Percentiles rank a stretch among this genome's conserved stretches.
These are phyloP conservation scores for Ceyx melanurus DNA, from an alignment of 2,113 vertebrate genomes.

Conservation along the genomic window DNA sequence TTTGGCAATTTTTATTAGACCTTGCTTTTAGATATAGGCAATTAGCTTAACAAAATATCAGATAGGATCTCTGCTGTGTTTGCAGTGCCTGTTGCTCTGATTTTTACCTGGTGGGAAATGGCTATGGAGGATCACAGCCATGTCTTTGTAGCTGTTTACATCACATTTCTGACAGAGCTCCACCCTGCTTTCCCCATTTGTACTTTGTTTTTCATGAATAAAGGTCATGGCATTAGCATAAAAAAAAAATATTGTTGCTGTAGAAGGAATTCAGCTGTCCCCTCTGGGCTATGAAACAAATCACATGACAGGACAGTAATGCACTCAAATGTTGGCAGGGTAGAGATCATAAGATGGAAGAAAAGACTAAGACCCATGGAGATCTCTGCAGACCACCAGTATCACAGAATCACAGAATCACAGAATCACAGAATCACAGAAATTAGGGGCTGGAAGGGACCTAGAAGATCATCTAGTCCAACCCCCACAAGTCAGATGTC, in stretches of 20 bases:
- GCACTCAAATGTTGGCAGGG: neutral
- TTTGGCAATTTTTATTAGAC: conserved; percentile 15
- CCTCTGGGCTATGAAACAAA: conserved; percentile 33
- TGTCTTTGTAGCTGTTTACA: conserved; percentile 36
- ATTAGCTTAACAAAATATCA: conserved; percentile 20
- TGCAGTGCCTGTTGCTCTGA: neutral
- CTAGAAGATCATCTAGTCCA: no score
- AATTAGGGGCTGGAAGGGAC: no score
- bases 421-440: no score
- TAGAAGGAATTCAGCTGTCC: conserved; percentile 50
- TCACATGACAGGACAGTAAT: neutral
- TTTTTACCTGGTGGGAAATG: conserved; percentile 52
- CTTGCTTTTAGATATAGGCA: conserved; percentile 2
- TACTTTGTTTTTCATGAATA: conserved; percentile 64
- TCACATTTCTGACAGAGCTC: conserved; percentile 39
- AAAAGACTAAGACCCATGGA: neutral
- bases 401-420: no score
- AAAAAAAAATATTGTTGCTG: conserved; percentile 49
- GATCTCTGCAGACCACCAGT: neutral
- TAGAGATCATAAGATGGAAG: neutral
- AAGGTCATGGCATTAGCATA: conserved; percentile 63
- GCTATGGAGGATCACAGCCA: conserved; percentile 16
- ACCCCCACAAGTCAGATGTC: neutral
- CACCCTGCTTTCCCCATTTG: conserved; percentile 59
- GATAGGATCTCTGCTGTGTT: conserved; percentile 37